Evolutionary conservation across 2,113 vertebrate genomes (phyloP).

Genomic region (Eulemur rufifrons): DNA sequence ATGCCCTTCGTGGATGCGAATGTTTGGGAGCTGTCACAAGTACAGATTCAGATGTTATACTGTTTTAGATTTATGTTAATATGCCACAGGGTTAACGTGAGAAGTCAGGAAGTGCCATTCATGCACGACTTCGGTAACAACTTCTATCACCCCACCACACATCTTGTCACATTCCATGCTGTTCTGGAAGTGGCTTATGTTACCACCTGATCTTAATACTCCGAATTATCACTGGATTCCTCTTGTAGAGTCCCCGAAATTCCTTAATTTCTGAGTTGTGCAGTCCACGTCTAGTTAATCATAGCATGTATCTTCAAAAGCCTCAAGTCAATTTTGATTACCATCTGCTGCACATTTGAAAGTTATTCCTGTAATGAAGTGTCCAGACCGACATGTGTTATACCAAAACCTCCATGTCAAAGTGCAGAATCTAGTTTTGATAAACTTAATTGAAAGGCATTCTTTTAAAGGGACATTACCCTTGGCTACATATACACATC

Average conservation of each 20-base stretch:
- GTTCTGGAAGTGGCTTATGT: constrained; percentile 52
- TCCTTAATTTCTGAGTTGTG: constrained; percentile 61
- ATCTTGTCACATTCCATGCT: constrained; percentile 62
- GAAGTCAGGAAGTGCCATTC: constrained; percentile 69
- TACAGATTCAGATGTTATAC: constrained; percentile 52
- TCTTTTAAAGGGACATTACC: constrained; percentile 34
- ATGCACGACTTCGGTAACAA: constrained; percentile 59
- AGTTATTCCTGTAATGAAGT: constrained; percentile 48
- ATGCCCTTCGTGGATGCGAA: constrained; percentile 11
- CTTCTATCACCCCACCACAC: constrained; percentile 28
- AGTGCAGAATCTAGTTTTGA: constrained; percentile 45
- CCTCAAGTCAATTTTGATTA: constrained; percentile 64
- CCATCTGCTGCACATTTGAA: constrained; percentile 68
- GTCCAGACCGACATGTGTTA: constrained; percentile 49
- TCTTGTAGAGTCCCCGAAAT: not conserved
- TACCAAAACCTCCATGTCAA: constrained; percentile 49
- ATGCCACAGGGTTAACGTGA: constrained; percentile 56
- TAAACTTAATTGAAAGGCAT: constrained; percentile 37
- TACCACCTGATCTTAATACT: constrained; percentile 55
- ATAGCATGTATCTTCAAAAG: constrained; percentile 69
- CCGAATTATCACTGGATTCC: constrained; percentile 41
- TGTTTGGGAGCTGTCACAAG: constrained; percentile 54
- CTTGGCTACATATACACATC: not conserved
- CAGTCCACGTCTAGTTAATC: constrained; percentile 52
- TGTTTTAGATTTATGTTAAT: constrained; percentile 70